Base-by-base conservation (phyloP, 2,888 invertebrate species). In the Anarsia innoxiella region DNA sequence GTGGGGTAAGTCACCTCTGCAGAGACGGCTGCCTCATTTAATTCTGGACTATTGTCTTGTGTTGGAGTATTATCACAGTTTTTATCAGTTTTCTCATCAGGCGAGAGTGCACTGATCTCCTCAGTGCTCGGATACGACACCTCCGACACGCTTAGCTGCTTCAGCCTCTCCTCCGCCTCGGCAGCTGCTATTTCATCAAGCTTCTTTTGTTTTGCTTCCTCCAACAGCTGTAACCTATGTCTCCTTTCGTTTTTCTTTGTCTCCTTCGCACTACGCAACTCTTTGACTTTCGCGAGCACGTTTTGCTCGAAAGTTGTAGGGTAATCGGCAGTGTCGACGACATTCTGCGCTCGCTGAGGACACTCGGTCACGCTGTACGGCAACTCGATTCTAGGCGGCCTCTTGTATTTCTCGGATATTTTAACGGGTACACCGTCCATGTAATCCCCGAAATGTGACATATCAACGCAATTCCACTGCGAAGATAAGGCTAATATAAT, bases 371-470 rank as follows among this genome's bases (percentile, higher is more conserved):
- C 67, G 50, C 65, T 68, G 51, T 77, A 72, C 36, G 89, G 89
- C 44, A 90, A 74, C 43, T 86, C 89, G 32, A 78, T 73, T 48
- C 63, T 56, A 38, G 91, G 90, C 13, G 94, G 94, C 48, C 93
- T 92, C 68, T 93, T 93, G 66, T 92, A 95, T 57, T 90, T 91
- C 74, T 95, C 94, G 31, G 93, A 91, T 73, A 95, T 94, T 86
- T 95, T 95, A 42, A 95, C 94, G 59, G 93, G 91, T 53, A 95
- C 91, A 51, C 91, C 92, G 76, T 95, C 95, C 90, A 93, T 91
- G 61, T 88, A 91, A 62, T 89, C 87, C 19, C 72, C 71, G 49
- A 79, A 82, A 67, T 80, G 83, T 67, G 82, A 82, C 84, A 84
- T 84, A 72, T 70, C 80, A 72, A 66, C 52, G 48, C 47, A 51